Base-by-base conservation (phyloP, 2,113 vertebrate species). In the Okapia johnstoni region DNA sequence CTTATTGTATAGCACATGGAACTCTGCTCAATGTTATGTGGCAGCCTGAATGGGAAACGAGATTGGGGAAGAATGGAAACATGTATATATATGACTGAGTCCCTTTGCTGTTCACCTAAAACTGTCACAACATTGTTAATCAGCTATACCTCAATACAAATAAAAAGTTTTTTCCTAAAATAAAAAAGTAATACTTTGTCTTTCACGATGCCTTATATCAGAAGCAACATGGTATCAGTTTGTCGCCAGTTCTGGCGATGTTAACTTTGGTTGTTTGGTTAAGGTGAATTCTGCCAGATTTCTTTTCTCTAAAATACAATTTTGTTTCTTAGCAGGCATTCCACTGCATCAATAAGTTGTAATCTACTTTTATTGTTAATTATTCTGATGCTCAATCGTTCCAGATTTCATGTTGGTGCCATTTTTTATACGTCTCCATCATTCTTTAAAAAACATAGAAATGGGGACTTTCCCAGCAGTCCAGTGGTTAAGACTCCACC, bases 251-350 rank as follows among this genome's bases (percentile, higher is more conserved):
- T 79, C 26, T 43, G 46, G 13, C 0, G 0, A 52, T 52, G 17
- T 61, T 54, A 61, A 52, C 17, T 36, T 60, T 50, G 43, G 19
- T 50, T 25, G n/a, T 55, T 87, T 33, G 25, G 17, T 9, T 21
- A 61, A 93, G 17, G 55, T 30, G 12, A 36, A 61, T 87, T 60
- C 63, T 76, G 55, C 23, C 63, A 50, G 30, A 26, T 55, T 66
- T 70, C 60, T 55, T 33, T 84, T 66, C 21, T 70, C 19, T n/a
- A 84, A 58, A 80, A 4, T 33, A 33, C 0, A 0, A 52, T 30
- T 80, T 52, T 52, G 21, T 86, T 77, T 60, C 54, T 54, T 93
- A 93, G 33, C 23, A 93, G 33, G 26, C 66, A 40, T 93, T 77
- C 17, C 13, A 43, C 25, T 25, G 17, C 2, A 7, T 60, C 33